phyloP scores from a whole-genome alignment of 2,797 vertebrate species.

The Myripristis murdjan region DNA sequence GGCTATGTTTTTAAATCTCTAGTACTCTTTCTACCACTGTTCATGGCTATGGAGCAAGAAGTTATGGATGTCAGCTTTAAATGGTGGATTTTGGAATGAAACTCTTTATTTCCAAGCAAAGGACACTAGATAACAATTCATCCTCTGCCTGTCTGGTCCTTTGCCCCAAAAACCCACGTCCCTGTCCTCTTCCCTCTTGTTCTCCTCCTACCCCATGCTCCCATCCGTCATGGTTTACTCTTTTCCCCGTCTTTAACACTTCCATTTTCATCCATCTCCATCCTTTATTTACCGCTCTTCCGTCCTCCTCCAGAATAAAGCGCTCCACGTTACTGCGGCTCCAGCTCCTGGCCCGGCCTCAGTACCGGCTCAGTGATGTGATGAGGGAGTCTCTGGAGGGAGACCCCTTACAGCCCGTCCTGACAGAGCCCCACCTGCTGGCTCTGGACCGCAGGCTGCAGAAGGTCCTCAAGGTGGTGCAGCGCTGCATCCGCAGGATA shows the following conservation, averaged over 20 bases:
- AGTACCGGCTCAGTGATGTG: conserved; percentile 91
- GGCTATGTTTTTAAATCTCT: no score
- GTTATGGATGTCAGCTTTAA: no score
- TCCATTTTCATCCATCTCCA: neutral
- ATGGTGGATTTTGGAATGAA: no score
- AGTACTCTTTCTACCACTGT: no score
- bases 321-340: conserved; percentile 89
- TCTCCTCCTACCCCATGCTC: no score
- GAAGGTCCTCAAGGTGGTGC: conserved; percentile 85
- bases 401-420: conserved; percentile 88
- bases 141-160: neutral
- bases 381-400: conserved; percentile 93
- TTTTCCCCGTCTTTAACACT: no score
- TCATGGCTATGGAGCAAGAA: no score
- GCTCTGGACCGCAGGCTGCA: conserved; percentile 94
- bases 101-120: no score
- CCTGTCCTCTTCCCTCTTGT: no score
- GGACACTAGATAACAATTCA: no score
- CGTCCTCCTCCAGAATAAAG: conserved; percentile 87
- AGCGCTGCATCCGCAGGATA: conserved; percentile 83
- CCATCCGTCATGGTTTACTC: neutral
- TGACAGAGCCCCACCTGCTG: conserved; percentile 91
- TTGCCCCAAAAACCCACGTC: no score
- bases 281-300: neutral
- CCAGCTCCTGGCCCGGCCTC: conserved; percentile 85